Base-by-base conservation (phyloP, 2,797 vertebrate genomes). In the Capromys pilorides region DNA sequence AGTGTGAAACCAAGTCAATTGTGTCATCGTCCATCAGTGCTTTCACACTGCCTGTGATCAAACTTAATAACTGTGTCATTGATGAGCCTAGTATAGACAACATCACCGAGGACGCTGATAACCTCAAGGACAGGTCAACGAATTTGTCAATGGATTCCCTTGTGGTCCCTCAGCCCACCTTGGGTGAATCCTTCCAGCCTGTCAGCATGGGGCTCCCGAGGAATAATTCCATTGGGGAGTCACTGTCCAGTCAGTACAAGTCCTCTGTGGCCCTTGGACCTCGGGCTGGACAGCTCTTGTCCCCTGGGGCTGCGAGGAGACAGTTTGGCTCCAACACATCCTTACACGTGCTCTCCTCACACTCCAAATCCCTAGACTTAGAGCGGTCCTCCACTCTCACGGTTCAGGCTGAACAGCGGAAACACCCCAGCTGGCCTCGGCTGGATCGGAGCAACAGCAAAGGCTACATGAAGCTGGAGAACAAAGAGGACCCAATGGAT, bases 1-100 rank as follows among this genome's bases (percentile, higher is more conserved):
- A 98, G 89, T 99, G 99, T 96, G 99, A 99, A 83, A 99, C 99
- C 0, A 99, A 99, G 95, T 99, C 99, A 1, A 99, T 99, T 0
- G 99, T 99, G 22, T 99, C 99, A 0, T 99, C 99, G 6, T 99
- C 99, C 19, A 99, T 99, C 97, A 99, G 99, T 33, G 99, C 99
- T 51, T 99, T 99, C 84, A 99, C 99, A 0, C 97, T 99, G 22
- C 99, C 99, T 0, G 99, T 99, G 94, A 99, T 99, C 96, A 99
- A 99, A 97, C 98, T 99, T 36, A 99, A 99, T 98, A 99, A 99
- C 97, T 99, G 99, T 71, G 99, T 99, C 18, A 99, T 99, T 6
- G 99, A 99, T 75, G 99, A 99, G 62, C 99, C 99, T 6, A 99
- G 99, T 97, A 99, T 99, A 98, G 99, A 99, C 93, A 99, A 98